These are phyloP conservation scores for Syngnathus floridae DNA, from an alignment of 2,113 vertebrate species.

Conservation along the genomic window DNA sequence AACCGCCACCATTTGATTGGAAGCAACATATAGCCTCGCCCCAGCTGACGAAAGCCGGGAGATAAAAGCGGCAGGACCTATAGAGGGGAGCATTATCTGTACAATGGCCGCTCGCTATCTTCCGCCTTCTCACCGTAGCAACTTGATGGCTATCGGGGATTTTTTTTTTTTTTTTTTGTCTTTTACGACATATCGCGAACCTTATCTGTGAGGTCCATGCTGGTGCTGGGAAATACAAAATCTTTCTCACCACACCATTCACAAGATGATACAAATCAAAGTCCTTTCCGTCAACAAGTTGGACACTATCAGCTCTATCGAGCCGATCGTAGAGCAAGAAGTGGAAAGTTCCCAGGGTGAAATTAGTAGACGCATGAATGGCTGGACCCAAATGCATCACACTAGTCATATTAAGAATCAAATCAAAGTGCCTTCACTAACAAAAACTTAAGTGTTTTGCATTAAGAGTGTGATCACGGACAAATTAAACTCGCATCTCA, in stretches of 20 bases:
- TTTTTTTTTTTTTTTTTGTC: slow-evolving; percentile 6
- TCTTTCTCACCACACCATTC: not conserved
- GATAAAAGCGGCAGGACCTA: slow-evolving; percentile 53
- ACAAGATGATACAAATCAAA: not conserved
- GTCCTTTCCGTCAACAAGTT: not conserved
- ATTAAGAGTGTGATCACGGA: too few relatives aligned
- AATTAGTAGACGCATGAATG: not conserved
- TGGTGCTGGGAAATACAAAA: not conserved
- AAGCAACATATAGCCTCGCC: slow-evolving; percentile 37
- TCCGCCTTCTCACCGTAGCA: slow-evolving; percentile 34
- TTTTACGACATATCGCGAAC: slow-evolving; percentile 23
- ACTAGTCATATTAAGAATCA: not conserved
- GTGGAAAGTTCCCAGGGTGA: not conserved
- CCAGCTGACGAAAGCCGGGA: slow-evolving; percentile 26
- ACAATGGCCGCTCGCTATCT: slow-evolving; percentile 29
- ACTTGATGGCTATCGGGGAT: slow-evolving; percentile 30
- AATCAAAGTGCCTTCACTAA: not conserved
- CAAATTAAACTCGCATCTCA: too few relatives aligned
- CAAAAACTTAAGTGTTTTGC: not conserved
- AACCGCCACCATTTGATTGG: slow-evolving; percentile 47
- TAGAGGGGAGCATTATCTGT: slow-evolving; percentile 21
- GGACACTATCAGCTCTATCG: not conserved
- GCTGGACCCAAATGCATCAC: not conserved
- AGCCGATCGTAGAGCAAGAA: not conserved
- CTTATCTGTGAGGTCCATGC: slow-evolving; percentile 16